Conservation (phyloP, 2,797 vertebrate genomes). For the Dryobates pubescens region DNA sequence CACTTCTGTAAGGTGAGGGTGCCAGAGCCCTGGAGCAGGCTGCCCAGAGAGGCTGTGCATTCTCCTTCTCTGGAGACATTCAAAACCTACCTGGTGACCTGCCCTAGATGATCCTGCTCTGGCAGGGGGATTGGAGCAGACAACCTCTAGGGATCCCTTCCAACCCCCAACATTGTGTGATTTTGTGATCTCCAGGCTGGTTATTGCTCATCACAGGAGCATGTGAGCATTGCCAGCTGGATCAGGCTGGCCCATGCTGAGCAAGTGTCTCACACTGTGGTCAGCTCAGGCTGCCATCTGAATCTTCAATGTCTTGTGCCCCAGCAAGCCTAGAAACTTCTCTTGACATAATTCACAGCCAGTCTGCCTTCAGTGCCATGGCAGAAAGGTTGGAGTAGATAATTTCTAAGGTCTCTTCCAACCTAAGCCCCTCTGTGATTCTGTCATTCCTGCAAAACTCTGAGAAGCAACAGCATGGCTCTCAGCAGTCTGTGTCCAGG, state of each 20-base stretch:
- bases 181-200: background rate
- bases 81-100: too few species aligned
- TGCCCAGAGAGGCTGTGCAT: too few species aligned
- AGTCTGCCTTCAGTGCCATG: background rate
- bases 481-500: background rate
- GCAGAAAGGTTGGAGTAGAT: background rate
- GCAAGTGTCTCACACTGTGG: background rate
- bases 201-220: background rate
- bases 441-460: background rate
- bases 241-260: background rate
- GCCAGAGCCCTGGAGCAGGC: too few species aligned
- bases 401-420: too few species aligned
- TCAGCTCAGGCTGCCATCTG: background rate
- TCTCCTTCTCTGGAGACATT: too few species aligned
- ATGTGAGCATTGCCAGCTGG: background rate
- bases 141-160: too few species aligned
- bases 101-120: too few species aligned
- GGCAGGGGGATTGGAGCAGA: too few species aligned
- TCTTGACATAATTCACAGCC: background rate
- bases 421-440: too few species aligned
- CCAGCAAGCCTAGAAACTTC: background rate
- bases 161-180: too few species aligned
- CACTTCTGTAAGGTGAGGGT: too few species aligned
- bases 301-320: background rate
- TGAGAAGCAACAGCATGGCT: background rate